Conservation (phyloP, 2,797 vertebrate species). For the Poeciliopsis infans region DNA sequence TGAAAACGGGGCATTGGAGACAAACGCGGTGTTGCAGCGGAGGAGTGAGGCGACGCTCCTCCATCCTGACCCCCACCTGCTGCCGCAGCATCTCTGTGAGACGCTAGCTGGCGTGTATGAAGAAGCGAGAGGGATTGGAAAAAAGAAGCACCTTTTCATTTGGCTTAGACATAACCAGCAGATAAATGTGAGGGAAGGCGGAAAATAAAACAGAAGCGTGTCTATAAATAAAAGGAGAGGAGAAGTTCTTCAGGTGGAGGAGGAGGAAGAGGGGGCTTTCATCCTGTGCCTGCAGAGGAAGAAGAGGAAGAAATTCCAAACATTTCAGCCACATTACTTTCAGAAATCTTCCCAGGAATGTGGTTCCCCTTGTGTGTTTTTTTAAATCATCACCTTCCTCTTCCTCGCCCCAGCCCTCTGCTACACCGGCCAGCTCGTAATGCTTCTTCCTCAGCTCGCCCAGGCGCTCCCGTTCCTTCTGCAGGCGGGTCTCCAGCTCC, state of each 20-base stretch:
- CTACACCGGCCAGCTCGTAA: conserved; percentile 92
- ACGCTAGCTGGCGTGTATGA: conserved; percentile 44
- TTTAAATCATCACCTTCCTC: conserved; percentile 67
- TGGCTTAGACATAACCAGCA: conserved; percentile 74
- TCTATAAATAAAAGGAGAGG: conserved; percentile 69
- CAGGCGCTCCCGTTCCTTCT: conserved; percentile 93
- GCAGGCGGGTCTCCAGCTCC: conserved; percentile 92
- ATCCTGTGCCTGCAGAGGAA: conserved; percentile 74
- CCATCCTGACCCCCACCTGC: conserved; percentile 25
- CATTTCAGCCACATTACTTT: not conserved
- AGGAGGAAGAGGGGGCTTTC: conserved; percentile 38
- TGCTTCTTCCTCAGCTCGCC: conserved; percentile 97
- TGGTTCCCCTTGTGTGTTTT: not conserved
- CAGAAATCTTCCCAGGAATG: rapidly evolving
- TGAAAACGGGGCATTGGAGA: conserved; percentile 24
- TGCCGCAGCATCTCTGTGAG: conserved; percentile 35
- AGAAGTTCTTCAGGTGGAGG: conserved; percentile 45
- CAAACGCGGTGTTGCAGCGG: conserved; percentile 29
- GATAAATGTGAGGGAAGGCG: conserved; percentile 33
- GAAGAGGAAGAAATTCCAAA: conserved; percentile 10
- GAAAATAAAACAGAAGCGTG: conserved; percentile 43
- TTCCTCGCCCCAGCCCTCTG: conserved; percentile 93
- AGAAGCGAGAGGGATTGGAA: conserved; percentile 36
- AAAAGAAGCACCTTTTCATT: conserved; percentile 80
- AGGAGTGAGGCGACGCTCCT: not conserved